Evolutionary conservation across 2,888 invertebrate species (phyloP).

Genomic region (Drosophila borealis): DNA sequence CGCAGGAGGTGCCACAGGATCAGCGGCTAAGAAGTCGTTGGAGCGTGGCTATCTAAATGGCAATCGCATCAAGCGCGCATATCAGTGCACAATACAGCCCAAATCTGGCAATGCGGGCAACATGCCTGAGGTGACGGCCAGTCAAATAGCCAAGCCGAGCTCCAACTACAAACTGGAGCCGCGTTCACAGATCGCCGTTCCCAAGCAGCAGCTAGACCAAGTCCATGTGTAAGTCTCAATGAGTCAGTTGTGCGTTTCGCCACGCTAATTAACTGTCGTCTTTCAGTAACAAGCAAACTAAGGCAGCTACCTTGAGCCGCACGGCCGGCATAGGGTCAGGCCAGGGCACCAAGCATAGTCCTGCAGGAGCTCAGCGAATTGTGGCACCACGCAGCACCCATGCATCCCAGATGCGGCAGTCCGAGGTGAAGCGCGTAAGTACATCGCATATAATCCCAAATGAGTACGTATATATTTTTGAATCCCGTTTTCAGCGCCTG

Average conservation of each 20-base stretch:
- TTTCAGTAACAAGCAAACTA: conserved; percentile 20
- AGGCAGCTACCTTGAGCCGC: conserved; percentile 10
- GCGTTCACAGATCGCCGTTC: background rate
- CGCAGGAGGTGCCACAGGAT: background rate
- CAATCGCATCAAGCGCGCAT: background rate
- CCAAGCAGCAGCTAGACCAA: conserved; percentile 14
- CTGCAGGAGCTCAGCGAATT: conserved; percentile 13
- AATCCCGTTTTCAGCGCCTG: conserved; percentile 43
- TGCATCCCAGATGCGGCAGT: conserved; percentile 71
- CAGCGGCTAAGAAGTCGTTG: conserved; percentile 10
- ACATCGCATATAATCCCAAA: no score
- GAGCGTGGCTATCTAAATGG: background rate
- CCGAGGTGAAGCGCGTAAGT: conserved; percentile 80
- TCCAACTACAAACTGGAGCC: conserved; percentile 10
- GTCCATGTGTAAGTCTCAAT: conserved; percentile 21
- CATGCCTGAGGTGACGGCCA: conserved; percentile 12
- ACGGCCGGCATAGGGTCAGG: background rate
- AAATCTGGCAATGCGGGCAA: conserved; percentile 8
- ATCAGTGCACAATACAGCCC: background rate
- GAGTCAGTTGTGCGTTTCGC: no score
- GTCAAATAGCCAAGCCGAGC: background rate
- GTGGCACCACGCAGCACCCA: conserved; percentile 60
- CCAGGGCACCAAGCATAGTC: conserved; percentile 22
- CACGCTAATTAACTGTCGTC: background rate
- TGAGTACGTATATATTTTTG: background rate